Evolutionary conservation across 2,888 invertebrate species (phyloP), one percentile per base, ranked within the genome.

Genomic region (Frankliniella fusca): DNA sequence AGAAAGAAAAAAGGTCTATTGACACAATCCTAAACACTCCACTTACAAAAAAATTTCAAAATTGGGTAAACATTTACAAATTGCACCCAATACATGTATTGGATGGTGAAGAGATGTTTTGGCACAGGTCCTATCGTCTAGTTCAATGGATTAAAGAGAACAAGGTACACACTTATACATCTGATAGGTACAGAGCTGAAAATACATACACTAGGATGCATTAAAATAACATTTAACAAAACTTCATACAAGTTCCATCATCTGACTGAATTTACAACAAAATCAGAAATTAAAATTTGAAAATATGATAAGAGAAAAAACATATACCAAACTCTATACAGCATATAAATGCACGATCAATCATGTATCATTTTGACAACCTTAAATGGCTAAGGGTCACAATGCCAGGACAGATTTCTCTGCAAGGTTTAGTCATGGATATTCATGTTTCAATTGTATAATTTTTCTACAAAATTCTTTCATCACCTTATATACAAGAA

Each of bases 211-310:
- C 38, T 76, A 76, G 23, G 27, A 76, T 76, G 70, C 27, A 76
- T 76, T 76, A 27, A 76, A 76, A 76, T 76, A 76, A 76, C 70
- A 27, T 76, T 12, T 76, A 76, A 76, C 70, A 76, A 76, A 76
- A 76, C 70, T 76, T 23, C 27, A 23, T 76, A 76, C 70, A 76
- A 76, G 70, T 70, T 76, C 70, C 70, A 76, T 23, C 70, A 76
- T 76, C 23, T 27, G 27, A 27, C 70, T 76, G 70, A 27, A 76
- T 27, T 76, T 38, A 38, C 23, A 76, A 76, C 70, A 76, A 76
- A 27, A 27, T 27, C 27, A 70, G 23, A 76, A 76, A 76, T 76
- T 76, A 76, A 76, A 27, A 76, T 76, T 76, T 76, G 23, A 27
- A 76, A 76, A 76, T 76, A 23, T 23, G 70, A n/a, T 27, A 76